Percentiles rank a stretch among this genome's conserved stretches.
phyloP scores from a whole-genome alignment of 2,797 vertebrate genomes.

The Premnoplex brunnescens region DNA sequence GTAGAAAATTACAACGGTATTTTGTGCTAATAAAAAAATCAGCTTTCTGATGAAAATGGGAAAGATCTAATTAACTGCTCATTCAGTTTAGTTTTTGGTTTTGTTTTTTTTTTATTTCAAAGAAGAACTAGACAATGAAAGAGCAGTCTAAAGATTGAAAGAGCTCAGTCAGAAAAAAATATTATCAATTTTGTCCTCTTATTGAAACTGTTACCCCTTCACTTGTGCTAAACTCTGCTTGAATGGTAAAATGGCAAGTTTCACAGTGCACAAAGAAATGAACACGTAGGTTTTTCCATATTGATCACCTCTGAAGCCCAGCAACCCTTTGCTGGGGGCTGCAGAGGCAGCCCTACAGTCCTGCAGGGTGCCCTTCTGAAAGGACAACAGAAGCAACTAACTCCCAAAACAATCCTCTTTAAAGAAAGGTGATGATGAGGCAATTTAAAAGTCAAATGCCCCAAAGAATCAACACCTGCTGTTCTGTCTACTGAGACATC shows the following conservation, averaged over 20 bases:
- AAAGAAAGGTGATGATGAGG: neutral
- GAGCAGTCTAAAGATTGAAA: neutral
- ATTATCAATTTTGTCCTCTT: neutral
- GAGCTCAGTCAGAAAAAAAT: neutral
- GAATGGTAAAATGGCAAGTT: neutral
- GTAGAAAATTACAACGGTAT: constrained; percentile 14
- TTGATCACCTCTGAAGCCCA: neutral
- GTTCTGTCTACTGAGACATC: neutral
- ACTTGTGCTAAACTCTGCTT: neutral
- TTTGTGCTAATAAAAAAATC: neutral
- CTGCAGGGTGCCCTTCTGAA: neutral
- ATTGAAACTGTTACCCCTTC: neutral
- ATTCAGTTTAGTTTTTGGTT: neutral
- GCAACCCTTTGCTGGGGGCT: neutral
- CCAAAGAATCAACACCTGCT: neutral
- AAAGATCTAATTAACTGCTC: neutral
- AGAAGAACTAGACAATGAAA: neutral
- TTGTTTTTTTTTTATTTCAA: neutral
- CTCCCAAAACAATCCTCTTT: neutral
- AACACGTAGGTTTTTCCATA: neutral
- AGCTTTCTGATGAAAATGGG: neutral
- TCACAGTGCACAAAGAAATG: neutral
- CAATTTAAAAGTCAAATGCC: constrained; percentile 39
- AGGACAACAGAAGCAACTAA: neutral
- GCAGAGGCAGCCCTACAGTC: neutral